Conservation (phyloP, 2,113 vertebrate species). For the Hypanus sabinus region DNA sequence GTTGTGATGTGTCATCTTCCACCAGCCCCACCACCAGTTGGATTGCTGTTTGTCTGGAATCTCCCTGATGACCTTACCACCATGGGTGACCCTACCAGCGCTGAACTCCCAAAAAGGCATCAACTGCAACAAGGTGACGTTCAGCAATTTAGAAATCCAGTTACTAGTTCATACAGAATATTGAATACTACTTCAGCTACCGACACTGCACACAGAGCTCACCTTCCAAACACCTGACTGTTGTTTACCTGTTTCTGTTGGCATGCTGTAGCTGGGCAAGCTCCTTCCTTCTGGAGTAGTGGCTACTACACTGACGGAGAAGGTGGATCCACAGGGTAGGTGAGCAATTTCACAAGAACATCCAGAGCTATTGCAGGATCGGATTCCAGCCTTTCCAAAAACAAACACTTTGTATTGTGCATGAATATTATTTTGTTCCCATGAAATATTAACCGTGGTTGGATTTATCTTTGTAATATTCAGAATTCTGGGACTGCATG, state of each 20-base stretch:
- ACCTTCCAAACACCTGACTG: background rate
- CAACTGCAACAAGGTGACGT: no score
- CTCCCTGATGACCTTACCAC: no score
- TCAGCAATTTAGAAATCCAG: background rate
- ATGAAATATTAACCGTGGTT: constrained; percentile 58
- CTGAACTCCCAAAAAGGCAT: no score
- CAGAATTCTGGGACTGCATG: constrained; percentile 78
- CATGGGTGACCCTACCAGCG: no score
- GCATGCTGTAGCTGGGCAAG: constrained; percentile 72
- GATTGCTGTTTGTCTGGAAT: no score
- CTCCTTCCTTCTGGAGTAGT: constrained; percentile 62
- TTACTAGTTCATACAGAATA: background rate
- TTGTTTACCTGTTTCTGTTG: constrained; percentile 73
- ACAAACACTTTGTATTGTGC: constrained; percentile 66
- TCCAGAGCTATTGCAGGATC: constrained; percentile 54
- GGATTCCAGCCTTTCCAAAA: constrained; percentile 52
- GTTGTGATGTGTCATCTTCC: no score
- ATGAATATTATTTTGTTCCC: constrained; percentile 58
- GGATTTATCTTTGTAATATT: constrained; percentile 59
- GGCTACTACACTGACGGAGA: constrained; percentile 68
- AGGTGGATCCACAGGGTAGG: constrained; percentile 71
- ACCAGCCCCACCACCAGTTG: no score
- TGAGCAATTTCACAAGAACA: constrained; percentile 60
- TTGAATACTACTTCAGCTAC: background rate
- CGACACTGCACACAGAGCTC: background rate